phyloP scores from a whole-genome alignment of 2,797 vertebrate genomes.

The Poecilia wingei region DNA sequence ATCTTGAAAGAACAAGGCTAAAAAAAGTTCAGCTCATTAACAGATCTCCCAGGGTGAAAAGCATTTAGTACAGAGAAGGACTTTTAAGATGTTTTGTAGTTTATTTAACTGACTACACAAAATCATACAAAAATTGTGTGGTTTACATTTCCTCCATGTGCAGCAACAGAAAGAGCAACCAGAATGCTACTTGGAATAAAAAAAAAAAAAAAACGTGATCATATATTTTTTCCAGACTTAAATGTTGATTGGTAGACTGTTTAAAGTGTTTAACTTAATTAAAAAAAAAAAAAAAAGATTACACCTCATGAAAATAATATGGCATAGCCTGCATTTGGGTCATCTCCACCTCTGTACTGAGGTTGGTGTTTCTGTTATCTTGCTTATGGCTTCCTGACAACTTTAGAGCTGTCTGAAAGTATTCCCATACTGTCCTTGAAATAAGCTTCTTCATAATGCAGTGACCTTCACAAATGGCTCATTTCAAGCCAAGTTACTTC shows the following conservation, averaged over 20 bases:
- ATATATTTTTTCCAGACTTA: not conserved
- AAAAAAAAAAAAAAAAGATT: not conserved
- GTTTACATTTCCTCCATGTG: not conserved
- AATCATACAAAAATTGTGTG: not conserved
- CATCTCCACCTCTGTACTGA: not conserved
- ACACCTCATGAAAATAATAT: not conserved
- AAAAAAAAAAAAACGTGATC: not conserved
- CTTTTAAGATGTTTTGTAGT: not conserved
- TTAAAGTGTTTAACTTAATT: not conserved
- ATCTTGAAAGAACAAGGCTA: not conserved
- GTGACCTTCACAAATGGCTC: not conserved
- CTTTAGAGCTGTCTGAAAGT: not conserved
- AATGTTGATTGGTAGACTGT: not conserved
- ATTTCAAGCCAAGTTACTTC: not conserved
- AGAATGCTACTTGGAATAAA: not conserved
- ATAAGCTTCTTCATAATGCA: not conserved
- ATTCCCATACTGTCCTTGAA: not conserved
- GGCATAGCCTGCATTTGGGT: not conserved
- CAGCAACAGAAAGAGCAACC: not conserved
- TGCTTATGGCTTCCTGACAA: not conserved
- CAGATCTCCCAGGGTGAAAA: not conserved
- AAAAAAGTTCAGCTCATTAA: not conserved
- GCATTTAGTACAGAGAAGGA: not conserved
- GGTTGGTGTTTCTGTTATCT: not conserved
- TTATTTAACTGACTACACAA: not conserved